Conservation (phyloP, 2,113 vertebrate genomes). For the Pituophis catenifer region DNA sequence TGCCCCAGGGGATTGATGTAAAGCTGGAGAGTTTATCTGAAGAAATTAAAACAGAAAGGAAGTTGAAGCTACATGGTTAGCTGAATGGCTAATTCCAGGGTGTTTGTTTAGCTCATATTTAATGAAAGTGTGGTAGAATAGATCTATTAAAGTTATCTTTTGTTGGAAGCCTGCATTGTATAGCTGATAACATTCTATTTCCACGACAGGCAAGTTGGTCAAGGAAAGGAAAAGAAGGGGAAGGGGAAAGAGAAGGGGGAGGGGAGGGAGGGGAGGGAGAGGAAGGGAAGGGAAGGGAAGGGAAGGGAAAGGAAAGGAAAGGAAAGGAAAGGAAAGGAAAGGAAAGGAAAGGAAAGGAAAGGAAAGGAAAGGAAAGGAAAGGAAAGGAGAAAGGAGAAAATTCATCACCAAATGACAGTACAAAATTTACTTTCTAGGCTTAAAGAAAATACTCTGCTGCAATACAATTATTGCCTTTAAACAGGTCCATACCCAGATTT, state of each 20-base stretch:
- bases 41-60: slow-evolving; percentile 49
- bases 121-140: neutral
- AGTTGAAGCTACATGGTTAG: slow-evolving; percentile 16
- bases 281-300: neutral
- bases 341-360: neutral
- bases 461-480: neutral
- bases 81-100: neutral
- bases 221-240: neutral
- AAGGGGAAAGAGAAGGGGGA: neutral
- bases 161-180: neutral
- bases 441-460: neutral
- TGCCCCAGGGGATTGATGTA: slow-evolving; percentile 17
- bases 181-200: neutral
- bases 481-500: neutral
- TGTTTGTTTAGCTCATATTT: slow-evolving; percentile 25
- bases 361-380: neutral
- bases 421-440: neutral
- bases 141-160: neutral
- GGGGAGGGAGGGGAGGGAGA: too few species aligned
- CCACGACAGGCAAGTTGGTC: neutral
- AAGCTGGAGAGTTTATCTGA: slow-evolving; percentile 43
- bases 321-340: neutral
- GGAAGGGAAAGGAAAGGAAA: neutral
- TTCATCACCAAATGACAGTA: neutral
- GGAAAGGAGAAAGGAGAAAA: neutral